A percentile compares a stretch with the other conserved stretches of the same genome.
These are phyloP conservation scores for Coilia nasus DNA, from an alignment of 2,797 vertebrate species.

Conservation along the genomic window DNA sequence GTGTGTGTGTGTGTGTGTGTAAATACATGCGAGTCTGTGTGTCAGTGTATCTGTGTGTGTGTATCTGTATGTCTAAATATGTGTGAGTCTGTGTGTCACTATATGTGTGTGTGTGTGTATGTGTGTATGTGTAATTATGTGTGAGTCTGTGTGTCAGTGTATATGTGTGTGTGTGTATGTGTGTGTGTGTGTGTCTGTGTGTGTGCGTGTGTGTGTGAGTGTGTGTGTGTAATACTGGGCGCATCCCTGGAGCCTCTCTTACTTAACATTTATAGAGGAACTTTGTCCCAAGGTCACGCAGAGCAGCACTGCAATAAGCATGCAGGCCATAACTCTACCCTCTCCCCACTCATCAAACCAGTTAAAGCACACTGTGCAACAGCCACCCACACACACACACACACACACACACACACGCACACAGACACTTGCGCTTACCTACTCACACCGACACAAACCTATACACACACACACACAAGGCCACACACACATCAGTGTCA, in stretches of 20 bases:
- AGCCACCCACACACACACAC: not conserved
- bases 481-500: no score
- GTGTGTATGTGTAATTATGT: not conserved
- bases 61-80: not conserved
- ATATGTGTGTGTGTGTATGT: not conserved
- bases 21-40: no score
- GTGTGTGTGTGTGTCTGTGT: conserved; percentile 1
- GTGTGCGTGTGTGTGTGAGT: conserved; percentile 11
- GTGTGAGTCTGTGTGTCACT: not conserved
- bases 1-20: no score
- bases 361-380: no score
- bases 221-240: not conserved
- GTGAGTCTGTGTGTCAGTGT: not conserved
- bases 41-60: not conserved
- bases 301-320: not conserved
- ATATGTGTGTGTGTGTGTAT: conserved; percentile 10
- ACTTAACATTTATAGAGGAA: conserved; percentile 7
- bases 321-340: not conserved
- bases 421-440: no score
- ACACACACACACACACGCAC: not conserved
- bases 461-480: no score
- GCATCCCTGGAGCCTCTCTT: not conserved
- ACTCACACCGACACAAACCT: no score
- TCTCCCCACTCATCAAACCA: not conserved
- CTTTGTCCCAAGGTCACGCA: conserved; percentile 12